phyloP scores from a whole-genome alignment of 2,113 vertebrate species.

The Actenoides lindsayi region DNA sequence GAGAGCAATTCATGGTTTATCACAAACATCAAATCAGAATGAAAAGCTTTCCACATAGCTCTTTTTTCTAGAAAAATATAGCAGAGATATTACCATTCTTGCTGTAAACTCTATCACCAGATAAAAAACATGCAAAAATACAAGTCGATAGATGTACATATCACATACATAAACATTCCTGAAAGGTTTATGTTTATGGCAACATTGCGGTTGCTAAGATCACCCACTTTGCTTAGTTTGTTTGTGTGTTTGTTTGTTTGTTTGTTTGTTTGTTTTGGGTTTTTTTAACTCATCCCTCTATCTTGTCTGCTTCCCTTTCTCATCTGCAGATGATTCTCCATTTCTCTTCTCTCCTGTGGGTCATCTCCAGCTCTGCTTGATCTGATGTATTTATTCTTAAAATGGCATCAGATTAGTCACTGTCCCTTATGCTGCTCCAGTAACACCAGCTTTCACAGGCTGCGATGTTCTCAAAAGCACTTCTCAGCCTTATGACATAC shows the following conservation, averaged over 20 bases:
- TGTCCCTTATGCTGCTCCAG: not conserved
- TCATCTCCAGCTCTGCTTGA: not conserved
- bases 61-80: not conserved
- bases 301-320: not conserved
- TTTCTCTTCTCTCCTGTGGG: not conserved
- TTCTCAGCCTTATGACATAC: not conserved
- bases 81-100: not conserved
- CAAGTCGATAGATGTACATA: not conserved
- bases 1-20: not conserved
- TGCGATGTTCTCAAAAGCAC: not conserved
- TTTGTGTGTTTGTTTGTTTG: not conserved
- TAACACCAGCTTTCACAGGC: not conserved
- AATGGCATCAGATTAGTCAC: not conserved
- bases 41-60: not conserved
- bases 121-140: not conserved
- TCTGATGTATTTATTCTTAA: not conserved
- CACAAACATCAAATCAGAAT: not conserved
- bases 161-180: not conserved
- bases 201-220: not conserved
- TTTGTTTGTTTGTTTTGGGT: not conserved
- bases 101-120: not conserved
- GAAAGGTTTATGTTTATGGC: not conserved
- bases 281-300: not conserved
- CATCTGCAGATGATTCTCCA: not conserved
- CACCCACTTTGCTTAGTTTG: not conserved